phyloP scores from a whole-genome alignment of 2,113 vertebrate species.

The Alligator sinensis region DNA sequence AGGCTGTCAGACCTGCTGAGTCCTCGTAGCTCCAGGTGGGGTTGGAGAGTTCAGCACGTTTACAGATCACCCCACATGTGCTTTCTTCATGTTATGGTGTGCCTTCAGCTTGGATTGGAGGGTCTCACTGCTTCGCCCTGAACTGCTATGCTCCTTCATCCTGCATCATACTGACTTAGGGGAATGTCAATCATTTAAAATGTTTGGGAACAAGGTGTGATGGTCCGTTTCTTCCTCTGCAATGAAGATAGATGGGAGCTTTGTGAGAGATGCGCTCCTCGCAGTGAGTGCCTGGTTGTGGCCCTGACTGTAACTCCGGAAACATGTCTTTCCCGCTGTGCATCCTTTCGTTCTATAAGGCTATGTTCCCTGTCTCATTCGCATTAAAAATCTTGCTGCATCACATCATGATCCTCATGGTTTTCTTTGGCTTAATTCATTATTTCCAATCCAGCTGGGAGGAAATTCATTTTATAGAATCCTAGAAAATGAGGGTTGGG shows the following conservation, averaged over 20 bases:
- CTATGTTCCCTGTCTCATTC: slow-evolving; percentile 15
- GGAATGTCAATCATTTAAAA: too few relatives aligned
- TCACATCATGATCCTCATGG: not conserved
- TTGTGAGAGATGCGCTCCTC: not conserved
- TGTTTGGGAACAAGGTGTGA: too few relatives aligned
- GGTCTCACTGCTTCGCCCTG: not conserved
- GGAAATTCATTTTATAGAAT: not conserved
- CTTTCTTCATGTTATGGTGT: not conserved
- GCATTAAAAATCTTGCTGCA: slow-evolving; percentile 65
- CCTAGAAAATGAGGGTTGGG: too few relatives aligned
- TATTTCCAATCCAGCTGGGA: not conserved
- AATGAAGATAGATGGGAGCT: not conserved
- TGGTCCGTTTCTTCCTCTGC: too few relatives aligned
- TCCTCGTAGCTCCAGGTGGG: not conserved
- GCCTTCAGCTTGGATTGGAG: slow-evolving; percentile 1
- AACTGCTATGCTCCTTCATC: not conserved
- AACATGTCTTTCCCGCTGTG: not conserved
- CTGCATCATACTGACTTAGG: not conserved
- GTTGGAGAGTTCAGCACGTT: not conserved
- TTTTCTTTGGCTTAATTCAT: not conserved
- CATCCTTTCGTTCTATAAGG: slow-evolving; percentile 2
- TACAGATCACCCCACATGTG: not conserved
- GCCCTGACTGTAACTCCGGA: not conserved
- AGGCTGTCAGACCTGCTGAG: not conserved
- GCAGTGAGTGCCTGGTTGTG: not conserved